phyloP scores from a whole-genome alignment of 2,888 invertebrate genomes.

The Lacanobia oleracea region DNA sequence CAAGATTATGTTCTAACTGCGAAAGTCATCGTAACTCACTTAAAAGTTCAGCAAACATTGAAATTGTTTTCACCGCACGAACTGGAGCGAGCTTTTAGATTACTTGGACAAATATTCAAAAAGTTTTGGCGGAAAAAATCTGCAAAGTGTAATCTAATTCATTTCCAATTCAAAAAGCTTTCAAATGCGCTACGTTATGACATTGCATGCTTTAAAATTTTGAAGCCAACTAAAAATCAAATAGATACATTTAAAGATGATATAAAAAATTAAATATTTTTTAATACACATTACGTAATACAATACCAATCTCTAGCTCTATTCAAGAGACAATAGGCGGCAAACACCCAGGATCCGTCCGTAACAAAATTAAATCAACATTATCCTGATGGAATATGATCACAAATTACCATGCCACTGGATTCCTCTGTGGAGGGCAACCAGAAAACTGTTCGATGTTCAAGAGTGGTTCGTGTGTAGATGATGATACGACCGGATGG shows the following conservation, averaged over 20 bases:
- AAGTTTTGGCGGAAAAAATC: conserved; percentile 18
- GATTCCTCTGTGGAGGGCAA: conserved; percentile 76
- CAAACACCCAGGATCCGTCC: conserved; percentile 77
- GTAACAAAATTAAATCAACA: conserved; percentile 70
- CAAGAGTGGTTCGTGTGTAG: conserved; percentile 67
- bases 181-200: neutral
- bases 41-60: conserved; percentile 33
- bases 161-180: conserved; percentile 10
- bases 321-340: conserved; percentile 79
- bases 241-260: conserved; percentile 19
- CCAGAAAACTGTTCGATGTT: conserved; percentile 71
- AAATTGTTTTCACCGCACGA: conserved; percentile 17
- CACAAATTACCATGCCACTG: conserved; percentile 89
- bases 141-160: conserved; percentile 23
- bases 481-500: conserved; percentile 73
- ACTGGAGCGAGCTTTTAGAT: conserved; percentile 45
- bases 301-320: conserved; percentile 82
- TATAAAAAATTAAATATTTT: conserved; percentile 45
- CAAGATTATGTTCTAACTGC: conserved; percentile 50
- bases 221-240: conserved; percentile 11
- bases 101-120: conserved; percentile 29
- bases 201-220: conserved; percentile 3
- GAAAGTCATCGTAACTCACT: conserved; percentile 39
- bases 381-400: conserved; percentile 76
- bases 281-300: conserved; percentile 80